Conservation (phyloP, 30 jellyfish, hydroid and myxozoan species). For the Pelagia noctiluca region DNA sequence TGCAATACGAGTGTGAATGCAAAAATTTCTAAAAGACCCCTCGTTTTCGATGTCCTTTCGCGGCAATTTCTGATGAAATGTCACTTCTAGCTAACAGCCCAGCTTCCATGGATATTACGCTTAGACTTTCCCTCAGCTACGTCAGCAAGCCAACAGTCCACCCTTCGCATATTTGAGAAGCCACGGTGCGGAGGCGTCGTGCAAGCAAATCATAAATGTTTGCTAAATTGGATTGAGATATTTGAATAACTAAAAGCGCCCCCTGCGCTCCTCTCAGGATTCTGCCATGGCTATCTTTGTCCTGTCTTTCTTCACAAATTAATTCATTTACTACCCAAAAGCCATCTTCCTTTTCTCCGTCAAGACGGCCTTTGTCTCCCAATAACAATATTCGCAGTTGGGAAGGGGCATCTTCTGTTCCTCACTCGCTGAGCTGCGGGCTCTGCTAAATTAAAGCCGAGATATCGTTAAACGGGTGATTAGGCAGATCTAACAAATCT, state of each 20-base stretch:
- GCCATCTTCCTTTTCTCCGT: constrained; percentile 13
- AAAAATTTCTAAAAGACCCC: too few species aligned
- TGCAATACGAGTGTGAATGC: too few species aligned
- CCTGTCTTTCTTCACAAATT: not conserved
- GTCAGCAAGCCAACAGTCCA: too few species aligned
- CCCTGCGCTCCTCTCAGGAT: constrained; percentile 5
- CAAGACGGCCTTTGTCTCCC: not conserved
- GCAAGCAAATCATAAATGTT: not conserved
- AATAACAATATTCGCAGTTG: not conserved
- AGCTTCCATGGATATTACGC: too few species aligned
- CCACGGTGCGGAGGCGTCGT: too few species aligned
- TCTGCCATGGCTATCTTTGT: constrained; percentile 14
- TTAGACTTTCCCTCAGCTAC: too few species aligned
- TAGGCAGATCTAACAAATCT: constrained; percentile 25
- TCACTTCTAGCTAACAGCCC: too few species aligned
- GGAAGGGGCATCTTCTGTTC: not conserved
- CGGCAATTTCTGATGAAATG: too few species aligned
- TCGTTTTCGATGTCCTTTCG: too few species aligned
- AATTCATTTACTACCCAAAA: constrained; percentile 20
- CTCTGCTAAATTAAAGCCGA: not conserved
- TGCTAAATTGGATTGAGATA: not conserved
- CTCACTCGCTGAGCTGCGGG: not conserved
- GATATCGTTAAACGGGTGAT: constrained; percentile 16
- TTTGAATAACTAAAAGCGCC: constrained; percentile 5
- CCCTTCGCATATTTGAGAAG: too few species aligned